Evolutionary conservation across 1,140 invertebrate genomes (phyloP), one percentile per base, ranked within the genome.

Genomic region (Atta colombica): DNA sequence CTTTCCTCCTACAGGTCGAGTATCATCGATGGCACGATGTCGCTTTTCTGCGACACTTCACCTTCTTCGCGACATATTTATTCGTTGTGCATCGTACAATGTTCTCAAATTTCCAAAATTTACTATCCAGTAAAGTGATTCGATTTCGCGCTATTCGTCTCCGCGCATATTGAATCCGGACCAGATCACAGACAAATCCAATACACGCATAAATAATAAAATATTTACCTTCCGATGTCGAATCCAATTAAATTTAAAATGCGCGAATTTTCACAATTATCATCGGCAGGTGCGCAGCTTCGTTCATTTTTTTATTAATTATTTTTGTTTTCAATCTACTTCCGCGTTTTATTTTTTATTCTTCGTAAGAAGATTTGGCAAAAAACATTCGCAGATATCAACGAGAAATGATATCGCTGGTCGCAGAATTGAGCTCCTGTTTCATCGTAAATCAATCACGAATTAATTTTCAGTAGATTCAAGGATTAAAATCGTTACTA

Each of bases 211-310:
- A 25, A 25, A 25, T 25, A 25, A 39, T 35, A 84, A 25, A 84
- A 84, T 84, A 84, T 84, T 84, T 74, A 58, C 25, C 14, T n/a
- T 14, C 35, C 21, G 80, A 5, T 25, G 25, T 18, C 12, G 8
- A 14, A 63, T 74, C 53, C 25, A 84, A 75, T 84, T 63, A 84
- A 84, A 84, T 84, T 84, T 75, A 61, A 25, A 63, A 74, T 7
- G 10, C 28, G 58, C 25, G 12, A 75, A 75, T 51, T 84, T 63
- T 35, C 39, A 1, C 28, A 3, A 49, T 16, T 12, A 16, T 45
- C 25, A 1, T 35, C 7, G 49, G 3, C 35, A 81, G n/a, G 7
- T 28, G 28, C 14, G 16, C 21, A 58, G 4, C 8, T 49, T 25
- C 25, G 18, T 49, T 28, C 25, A 60, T n/a, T 6, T 10, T 18